Percentiles rank a stretch among this genome's conserved stretches.
Evolutionary conservation across 2,113 vertebrate genomes (phyloP).

Genomic region (Hippocampus guttulatus): DNA sequence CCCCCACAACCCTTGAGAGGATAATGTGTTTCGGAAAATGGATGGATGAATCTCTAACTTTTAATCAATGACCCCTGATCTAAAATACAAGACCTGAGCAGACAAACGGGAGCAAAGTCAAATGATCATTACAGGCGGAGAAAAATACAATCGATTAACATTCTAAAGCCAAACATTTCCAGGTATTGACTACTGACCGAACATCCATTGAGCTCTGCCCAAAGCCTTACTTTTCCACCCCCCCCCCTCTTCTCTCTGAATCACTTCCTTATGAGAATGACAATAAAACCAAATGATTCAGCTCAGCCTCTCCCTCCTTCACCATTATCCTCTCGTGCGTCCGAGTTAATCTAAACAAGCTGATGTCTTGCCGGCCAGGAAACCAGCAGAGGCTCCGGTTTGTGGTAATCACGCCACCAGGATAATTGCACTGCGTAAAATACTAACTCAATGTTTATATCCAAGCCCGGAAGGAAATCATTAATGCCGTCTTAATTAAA

Average conservation of each 20-base stretch:
- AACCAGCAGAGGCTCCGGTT: constrained; percentile 54
- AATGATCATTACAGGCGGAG: neutral
- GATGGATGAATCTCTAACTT: too few species aligned
- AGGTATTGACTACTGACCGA: constrained; percentile 21
- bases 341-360: constrained; percentile 69
- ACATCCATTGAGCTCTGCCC: constrained; percentile 38
- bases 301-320: neutral
- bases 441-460: constrained; percentile 68
- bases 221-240: constrained; percentile 23
- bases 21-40: too few species aligned
- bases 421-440: constrained; percentile 71
- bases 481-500: constrained; percentile 73
- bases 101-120: neutral
- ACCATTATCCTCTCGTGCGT: constrained; percentile 35
- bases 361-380: constrained; percentile 63
- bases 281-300: constrained; percentile 26
- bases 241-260: constrained; percentile 37
- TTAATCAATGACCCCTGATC: too few species aligned
- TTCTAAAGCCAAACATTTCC: neutral
- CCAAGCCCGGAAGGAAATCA: constrained; percentile 65
- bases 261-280: constrained; percentile 40
- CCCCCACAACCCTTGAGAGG: too few species aligned
- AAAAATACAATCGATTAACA: neutral
- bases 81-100: too few species aligned
- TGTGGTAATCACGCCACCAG: constrained; percentile 66